Evolutionary conservation across 2,797 vertebrate species (phyloP).

Genomic region (Tapirus indicus): DNA sequence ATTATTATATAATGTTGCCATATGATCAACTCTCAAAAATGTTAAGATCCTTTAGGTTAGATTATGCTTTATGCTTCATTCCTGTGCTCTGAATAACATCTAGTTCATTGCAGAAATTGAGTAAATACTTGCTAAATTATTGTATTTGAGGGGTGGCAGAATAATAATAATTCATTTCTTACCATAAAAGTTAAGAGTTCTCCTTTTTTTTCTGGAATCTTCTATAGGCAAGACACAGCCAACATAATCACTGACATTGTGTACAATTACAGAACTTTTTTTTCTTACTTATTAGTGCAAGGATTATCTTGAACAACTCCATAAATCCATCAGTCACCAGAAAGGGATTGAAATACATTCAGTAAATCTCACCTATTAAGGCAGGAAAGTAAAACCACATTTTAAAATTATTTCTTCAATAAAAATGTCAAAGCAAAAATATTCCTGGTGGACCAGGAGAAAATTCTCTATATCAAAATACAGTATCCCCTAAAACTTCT

Average conservation of each 20-base stretch:
- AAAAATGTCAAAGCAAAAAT: conserved; percentile 38
- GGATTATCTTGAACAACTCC: neutral
- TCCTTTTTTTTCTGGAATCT: neutral
- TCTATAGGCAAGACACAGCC: neutral
- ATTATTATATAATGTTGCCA: neutral
- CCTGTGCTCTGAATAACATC: neutral
- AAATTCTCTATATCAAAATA: neutral
- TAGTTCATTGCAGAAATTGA: neutral
- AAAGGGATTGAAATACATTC: neutral
- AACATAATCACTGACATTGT: neutral
- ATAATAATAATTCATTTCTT: neutral
- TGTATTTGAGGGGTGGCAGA: neutral
- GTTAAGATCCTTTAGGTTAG: neutral
- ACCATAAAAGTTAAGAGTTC: neutral
- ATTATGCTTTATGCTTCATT: neutral
- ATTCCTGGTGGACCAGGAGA: neutral
- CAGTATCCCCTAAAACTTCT: neutral
- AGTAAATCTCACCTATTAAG: neutral
- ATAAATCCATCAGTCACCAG: neutral
- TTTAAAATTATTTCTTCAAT: conserved; percentile 9
- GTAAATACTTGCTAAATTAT: neutral
- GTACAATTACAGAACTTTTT: neutral
- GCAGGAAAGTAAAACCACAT: neutral
- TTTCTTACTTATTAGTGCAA: neutral
- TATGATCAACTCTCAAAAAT: neutral